phyloP scores from a whole-genome alignment of 2,888 invertebrate species.

The Orgyia antiqua region DNA sequence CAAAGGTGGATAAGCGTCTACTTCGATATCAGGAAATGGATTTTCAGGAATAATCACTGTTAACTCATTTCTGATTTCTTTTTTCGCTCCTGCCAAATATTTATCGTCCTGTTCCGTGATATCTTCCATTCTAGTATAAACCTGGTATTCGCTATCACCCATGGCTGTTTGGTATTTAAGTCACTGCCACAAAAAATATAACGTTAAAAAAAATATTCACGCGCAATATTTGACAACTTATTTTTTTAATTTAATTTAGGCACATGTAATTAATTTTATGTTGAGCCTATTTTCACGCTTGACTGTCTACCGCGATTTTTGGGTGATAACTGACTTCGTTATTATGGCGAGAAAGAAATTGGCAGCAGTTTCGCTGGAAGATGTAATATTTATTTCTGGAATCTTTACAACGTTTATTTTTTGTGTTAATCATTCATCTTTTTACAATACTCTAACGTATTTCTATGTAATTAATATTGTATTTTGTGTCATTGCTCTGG shows the following conservation, averaged over 20 bases:
- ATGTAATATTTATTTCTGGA: constrained; percentile 75
- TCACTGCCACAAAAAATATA: constrained; percentile 41
- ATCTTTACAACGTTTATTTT: constrained; percentile 44
- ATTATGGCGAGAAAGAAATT: constrained; percentile 50
- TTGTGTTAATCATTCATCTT: constrained; percentile 6
- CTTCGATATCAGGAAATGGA: constrained; percentile 70
- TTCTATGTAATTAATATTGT: constrained; percentile 10
- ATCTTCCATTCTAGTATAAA: constrained; percentile 58
- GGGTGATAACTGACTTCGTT: constrained; percentile 52
- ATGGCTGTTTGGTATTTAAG: constrained; percentile 16
- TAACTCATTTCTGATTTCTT: constrained; percentile 62
- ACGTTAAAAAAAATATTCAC: constrained; percentile 19
- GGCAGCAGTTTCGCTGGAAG: constrained; percentile 62
- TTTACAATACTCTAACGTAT: constrained; percentile 31
- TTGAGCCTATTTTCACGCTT: constrained; percentile 15
- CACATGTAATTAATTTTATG: constrained; percentile 24
- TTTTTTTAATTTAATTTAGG: constrained; percentile 20
- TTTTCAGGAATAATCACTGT: constrained; percentile 68
- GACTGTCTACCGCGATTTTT: constrained; percentile 50
- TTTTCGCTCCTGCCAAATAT: constrained; percentile 60
- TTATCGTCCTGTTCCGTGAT: constrained; percentile 69
- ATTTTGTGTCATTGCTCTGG: constrained; percentile 9
- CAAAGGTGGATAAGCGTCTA: constrained; percentile 76
- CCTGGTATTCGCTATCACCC: constrained; percentile 45
- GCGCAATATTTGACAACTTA: constrained; percentile 11